These are phyloP conservation scores for Halichoerus grypus DNA, from an alignment of 2,113 vertebrate genomes.

Conservation along the genomic window DNA sequence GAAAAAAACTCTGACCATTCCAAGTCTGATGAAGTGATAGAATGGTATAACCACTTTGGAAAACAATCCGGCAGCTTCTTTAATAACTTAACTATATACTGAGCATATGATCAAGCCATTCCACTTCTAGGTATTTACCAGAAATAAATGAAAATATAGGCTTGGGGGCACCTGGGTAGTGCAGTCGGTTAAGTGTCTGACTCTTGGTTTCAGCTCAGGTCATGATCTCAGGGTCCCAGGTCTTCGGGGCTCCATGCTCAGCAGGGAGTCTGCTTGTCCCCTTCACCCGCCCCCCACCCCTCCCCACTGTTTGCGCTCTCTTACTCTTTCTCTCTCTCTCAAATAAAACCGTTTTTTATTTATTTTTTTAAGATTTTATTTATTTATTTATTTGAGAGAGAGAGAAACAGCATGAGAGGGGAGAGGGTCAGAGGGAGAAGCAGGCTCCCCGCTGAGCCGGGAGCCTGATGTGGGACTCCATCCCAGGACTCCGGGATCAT, in stretches of 20 bases:
- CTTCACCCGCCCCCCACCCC: fast-evolving
- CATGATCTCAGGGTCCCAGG: not conserved
- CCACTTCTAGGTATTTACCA: not conserved
- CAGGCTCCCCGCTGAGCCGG: no score
- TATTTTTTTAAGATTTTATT: no score
- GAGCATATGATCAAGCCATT: not conserved
- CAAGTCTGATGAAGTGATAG: not conserved
- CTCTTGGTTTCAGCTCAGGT: not conserved
- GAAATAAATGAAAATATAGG: not conserved
- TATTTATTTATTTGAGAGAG: no score
- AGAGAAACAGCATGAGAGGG: no score
- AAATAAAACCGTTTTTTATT: not conserved
- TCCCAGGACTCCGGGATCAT: no score
- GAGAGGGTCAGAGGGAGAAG: no score
- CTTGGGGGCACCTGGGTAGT: not conserved
- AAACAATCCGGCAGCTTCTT: not conserved
- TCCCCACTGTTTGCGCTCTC: not conserved
- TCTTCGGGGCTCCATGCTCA: not conserved
- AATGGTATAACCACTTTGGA: not conserved
- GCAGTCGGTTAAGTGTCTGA: not conserved
- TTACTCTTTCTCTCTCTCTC: not conserved
- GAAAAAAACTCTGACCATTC: no score
- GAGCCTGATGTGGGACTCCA: no score
- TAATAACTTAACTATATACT: not conserved
- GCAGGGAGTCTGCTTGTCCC: not conserved